These are phyloP conservation scores for Cherax destructor DNA, from an alignment of 1,140 invertebrate species.

Conservation along the genomic window DNA sequence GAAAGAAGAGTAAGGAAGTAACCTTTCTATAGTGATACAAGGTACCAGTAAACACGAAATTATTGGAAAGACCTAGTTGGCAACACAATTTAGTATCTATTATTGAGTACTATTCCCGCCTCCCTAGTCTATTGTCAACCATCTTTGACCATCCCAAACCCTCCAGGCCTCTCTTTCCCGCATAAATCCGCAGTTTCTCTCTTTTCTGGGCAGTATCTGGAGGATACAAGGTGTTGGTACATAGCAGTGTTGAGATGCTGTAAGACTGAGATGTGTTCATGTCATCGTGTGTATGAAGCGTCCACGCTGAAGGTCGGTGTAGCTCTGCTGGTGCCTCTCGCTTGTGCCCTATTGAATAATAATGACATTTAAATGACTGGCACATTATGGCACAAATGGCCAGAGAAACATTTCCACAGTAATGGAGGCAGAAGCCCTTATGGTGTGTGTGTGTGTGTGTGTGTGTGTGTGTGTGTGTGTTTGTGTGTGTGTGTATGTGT, in stretches of 20 bases:
- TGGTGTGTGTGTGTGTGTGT: neutral
- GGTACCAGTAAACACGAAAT: no score
- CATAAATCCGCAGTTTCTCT: no score
- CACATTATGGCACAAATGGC: constrained; percentile 30
- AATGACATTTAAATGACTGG: constrained; percentile 47
- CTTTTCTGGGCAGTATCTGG: no score
- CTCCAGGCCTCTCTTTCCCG: no score
- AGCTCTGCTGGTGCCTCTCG: neutral
- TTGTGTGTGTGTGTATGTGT: neutral
- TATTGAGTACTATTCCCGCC: constrained; percentile 12
- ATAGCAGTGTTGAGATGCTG: no score
- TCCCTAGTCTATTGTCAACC: neutral
- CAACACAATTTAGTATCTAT: neutral
- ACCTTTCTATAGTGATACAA: no score
- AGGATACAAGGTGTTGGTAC: no score
- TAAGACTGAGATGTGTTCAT: no score
- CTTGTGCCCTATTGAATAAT: constrained; percentile 44
- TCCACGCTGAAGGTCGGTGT: no score
- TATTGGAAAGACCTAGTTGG: neutral
- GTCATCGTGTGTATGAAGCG: no score
- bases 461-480: neutral
- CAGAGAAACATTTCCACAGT: constrained; percentile 36
- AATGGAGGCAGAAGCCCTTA: constrained; percentile 15
- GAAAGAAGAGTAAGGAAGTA: no score
- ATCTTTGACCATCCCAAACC: neutral